Percentiles rank a stretch among this genome's conserved stretches.
These are phyloP conservation scores for Apotomis turbidana DNA, from an alignment of 2,888 invertebrate species.

Conservation along the genomic window DNA sequence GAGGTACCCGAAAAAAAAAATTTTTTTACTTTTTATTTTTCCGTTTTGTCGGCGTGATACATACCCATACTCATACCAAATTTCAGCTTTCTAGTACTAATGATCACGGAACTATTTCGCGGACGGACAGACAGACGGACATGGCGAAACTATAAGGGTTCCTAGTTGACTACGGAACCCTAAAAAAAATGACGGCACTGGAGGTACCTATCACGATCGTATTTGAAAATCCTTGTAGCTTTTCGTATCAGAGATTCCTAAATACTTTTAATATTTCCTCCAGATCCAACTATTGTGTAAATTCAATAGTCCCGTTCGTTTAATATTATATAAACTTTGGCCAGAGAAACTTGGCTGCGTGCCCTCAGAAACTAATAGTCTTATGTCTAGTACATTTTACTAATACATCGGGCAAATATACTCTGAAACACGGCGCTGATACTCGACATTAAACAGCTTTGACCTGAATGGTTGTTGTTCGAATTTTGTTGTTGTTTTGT, in stretches of 20 bases:
- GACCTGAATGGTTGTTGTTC: slow-evolving; percentile 30
- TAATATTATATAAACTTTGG: slow-evolving; percentile 27
- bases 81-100: no score
- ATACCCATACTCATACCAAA: no score
- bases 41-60: no score
- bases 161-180: no score
- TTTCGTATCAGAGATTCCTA: not conserved
- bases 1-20: no score
- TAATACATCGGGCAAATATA: not conserved
- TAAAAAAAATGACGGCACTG: no score
- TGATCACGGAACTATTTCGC: no score
- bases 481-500: slow-evolving; percentile 21
- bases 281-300: not conserved
- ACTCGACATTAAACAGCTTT: slow-evolving; percentile 32
- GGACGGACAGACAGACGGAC: no score
- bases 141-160: no score
- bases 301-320: slow-evolving; percentile 20
- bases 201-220: not conserved
- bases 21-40: no score
- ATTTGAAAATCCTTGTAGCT: not conserved
- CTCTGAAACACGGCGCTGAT: slow-evolving; percentile 3
- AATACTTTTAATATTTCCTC: slow-evolving; percentile 4
- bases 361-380: slow-evolving; percentile 6
- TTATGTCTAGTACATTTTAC: not conserved
- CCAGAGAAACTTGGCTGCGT: slow-evolving; percentile 19